These are phyloP conservation scores for Cettia cetti DNA, from an alignment of 2,113 vertebrate species.

Conservation along the genomic window DNA sequence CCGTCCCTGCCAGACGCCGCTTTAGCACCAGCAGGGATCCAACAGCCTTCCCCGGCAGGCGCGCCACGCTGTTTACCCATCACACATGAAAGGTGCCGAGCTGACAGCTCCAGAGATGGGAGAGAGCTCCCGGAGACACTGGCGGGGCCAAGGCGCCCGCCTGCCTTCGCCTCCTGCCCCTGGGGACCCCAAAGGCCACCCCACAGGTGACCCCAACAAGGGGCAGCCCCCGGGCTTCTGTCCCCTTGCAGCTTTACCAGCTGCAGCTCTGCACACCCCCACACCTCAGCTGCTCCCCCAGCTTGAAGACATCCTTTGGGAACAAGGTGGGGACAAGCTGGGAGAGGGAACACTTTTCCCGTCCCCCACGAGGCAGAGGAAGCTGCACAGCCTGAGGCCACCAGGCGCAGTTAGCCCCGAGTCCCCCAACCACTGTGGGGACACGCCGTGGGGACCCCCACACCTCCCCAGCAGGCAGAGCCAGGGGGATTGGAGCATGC, in stretches of 20 bases:
- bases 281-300: neutral
- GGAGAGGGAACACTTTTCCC: neutral
- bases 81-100: slow-evolving; percentile 23
- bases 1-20: slow-evolving; percentile 3
- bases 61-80: slow-evolving; percentile 22
- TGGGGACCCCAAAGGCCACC: neutral
- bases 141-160: neutral
- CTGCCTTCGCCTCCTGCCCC: neutral
- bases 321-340: neutral
- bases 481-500: neutral
- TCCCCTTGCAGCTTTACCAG: neutral
- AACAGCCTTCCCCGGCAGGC: slow-evolving; percentile 17
- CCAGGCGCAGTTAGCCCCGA: neutral
- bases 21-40: slow-evolving; percentile 38
- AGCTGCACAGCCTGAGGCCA: neutral
- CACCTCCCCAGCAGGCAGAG: neutral
- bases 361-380: neutral
- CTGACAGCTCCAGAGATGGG: slow-evolving; percentile 9
- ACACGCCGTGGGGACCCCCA: fast-evolving
- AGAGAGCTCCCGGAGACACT: neutral
- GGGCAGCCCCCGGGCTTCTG: neutral
- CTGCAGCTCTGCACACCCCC: neutral
- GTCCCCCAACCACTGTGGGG: neutral
- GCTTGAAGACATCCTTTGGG: neutral
- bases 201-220: neutral